These are phyloP conservation scores for Danio jaintianensis DNA, from an alignment of 2,797 vertebrate species.

Conservation along the genomic window DNA sequence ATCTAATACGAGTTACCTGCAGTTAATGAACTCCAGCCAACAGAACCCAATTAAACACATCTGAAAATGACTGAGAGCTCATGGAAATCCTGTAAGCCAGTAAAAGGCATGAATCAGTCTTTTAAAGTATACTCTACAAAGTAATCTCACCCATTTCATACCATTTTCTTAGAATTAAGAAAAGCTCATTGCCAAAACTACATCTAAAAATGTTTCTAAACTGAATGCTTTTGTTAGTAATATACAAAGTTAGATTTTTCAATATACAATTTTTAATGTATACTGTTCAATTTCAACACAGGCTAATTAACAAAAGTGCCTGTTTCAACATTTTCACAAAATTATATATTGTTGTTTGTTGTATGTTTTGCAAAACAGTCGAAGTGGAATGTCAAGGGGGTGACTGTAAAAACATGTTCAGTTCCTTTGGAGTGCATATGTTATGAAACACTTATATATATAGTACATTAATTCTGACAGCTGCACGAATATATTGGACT, in stretches of 20 bases:
- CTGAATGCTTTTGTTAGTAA: not conserved
- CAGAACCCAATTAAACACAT: conserved; percentile 38
- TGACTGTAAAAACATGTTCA: not conserved
- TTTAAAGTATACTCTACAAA: conserved; percentile 19
- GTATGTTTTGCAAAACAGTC: not conserved
- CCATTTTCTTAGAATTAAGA: not conserved
- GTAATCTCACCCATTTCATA: not conserved
- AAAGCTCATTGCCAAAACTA: no score
- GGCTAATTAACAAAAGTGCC: not conserved
- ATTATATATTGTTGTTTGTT: not conserved
- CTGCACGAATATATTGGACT: no score
- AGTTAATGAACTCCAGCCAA: conserved; percentile 26
- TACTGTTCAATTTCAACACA: not conserved
- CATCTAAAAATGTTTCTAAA: not conserved
- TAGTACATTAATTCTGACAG: no score
- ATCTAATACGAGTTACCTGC: conserved; percentile 37
- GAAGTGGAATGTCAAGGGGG: not conserved
- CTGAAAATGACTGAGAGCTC: not conserved
- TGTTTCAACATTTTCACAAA: not conserved
- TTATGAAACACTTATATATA: no score
- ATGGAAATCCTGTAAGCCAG: conserved; percentile 8
- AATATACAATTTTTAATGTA: not conserved
- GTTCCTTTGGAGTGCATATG: not conserved
- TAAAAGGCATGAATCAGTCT: conserved; percentile 11
- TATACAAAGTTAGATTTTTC: not conserved